A percentile compares a stretch with the other conserved stretches of the same genome.
phyloP scores from a whole-genome alignment of 2,888 invertebrate genomes.

The Noctuana brunneofusca region DNA sequence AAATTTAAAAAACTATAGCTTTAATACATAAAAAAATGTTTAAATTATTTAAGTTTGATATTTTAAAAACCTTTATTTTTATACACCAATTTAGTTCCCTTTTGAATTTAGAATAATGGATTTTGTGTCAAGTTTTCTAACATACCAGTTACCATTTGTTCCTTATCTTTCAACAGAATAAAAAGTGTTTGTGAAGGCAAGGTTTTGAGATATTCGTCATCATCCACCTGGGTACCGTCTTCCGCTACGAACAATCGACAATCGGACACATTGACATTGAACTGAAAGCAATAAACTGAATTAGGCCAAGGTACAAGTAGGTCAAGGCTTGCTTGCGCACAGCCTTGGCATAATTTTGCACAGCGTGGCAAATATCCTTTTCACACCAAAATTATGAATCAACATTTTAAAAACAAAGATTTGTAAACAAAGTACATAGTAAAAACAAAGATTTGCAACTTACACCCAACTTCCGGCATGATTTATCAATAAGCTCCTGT shows the following conservation, averaged over 20 bases:
- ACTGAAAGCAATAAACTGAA: conserved; percentile 57
- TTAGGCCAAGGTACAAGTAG: conserved; percentile 61
- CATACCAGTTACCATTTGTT: conserved; percentile 84
- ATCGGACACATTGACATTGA: conserved; percentile 74
- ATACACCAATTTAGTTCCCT: background rate
- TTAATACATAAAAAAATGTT: too few relatives aligned
- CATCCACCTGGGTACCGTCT: conserved; percentile 88
- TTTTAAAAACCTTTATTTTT: background rate
- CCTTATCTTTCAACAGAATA: conserved; percentile 79
- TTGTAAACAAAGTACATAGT: conserved; percentile 15
- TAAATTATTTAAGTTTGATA: too few relatives aligned
- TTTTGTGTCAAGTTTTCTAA: conserved; percentile 37
- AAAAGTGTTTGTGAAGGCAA: conserved; percentile 89
- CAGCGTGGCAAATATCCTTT: background rate
- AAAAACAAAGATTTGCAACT: conserved; percentile 47
- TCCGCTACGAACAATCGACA: conserved; percentile 82
- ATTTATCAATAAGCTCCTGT: conserved; percentile 86
- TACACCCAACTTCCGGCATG: conserved; percentile 85
- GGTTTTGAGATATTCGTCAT: conserved; percentile 89
- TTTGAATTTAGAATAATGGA: conserved; percentile 3
- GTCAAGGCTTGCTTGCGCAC: conserved; percentile 44
- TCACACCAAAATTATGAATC: conserved; percentile 2
- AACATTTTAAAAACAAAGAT: background rate
- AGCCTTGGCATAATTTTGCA: conserved; percentile 56
- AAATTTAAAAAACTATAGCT: too few relatives aligned